A percentile compares a stretch with the other conserved stretches of the same genome.
Evolutionary conservation across 53 echinoderm and acorn worm species (phyloP).

Genomic region (Henricia sp.): DNA sequence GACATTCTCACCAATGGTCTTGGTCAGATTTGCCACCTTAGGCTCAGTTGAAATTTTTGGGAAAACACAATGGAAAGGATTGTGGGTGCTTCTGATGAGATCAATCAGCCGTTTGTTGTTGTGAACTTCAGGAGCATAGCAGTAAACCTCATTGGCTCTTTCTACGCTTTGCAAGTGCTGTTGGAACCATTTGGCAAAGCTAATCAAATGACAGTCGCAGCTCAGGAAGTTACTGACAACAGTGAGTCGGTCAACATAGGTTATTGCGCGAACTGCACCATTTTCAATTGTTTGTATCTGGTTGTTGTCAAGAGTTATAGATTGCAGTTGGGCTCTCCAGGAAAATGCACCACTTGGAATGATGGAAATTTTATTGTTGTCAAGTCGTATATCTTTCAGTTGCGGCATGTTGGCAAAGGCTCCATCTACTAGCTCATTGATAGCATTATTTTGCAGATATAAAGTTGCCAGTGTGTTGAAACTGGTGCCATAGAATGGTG

Average conservation of each 20-base stretch:
- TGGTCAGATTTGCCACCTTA: constrained; percentile 54
- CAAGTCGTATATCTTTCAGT: constrained; percentile 66
- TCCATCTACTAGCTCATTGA: constrained; percentile 17
- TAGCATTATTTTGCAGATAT: constrained; percentile 60
- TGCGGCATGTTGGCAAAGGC: constrained; percentile 67
- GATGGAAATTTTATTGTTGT: constrained; percentile 76
- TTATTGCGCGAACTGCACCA: constrained; percentile 54
- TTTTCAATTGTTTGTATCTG: constrained; percentile 72
- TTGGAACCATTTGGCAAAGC: constrained; percentile 83
- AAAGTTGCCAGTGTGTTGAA: constrained; percentile 21
- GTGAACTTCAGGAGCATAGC: constrained; percentile 65
- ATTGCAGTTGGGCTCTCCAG: constrained; percentile 57
- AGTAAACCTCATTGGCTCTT: constrained; percentile 67
- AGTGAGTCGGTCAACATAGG: constrained; percentile 66
- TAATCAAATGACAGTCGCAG: constrained; percentile 83
- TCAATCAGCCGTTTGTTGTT: constrained; percentile 59
- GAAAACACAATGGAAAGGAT: constrained; percentile 73
- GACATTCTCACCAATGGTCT: constrained; percentile 65
- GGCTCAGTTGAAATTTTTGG: constrained; percentile 79
- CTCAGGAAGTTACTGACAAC: constrained; percentile 72
- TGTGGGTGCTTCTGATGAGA: constrained; percentile 48
- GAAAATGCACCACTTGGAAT: constrained; percentile 66
- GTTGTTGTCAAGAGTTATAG: constrained; percentile 76
- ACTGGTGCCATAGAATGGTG: constrained; percentile 11
- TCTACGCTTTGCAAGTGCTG: constrained; percentile 69